phyloP scores from a whole-genome alignment of 2,113 vertebrate species.

The Tachysurus vachellii region DNA sequence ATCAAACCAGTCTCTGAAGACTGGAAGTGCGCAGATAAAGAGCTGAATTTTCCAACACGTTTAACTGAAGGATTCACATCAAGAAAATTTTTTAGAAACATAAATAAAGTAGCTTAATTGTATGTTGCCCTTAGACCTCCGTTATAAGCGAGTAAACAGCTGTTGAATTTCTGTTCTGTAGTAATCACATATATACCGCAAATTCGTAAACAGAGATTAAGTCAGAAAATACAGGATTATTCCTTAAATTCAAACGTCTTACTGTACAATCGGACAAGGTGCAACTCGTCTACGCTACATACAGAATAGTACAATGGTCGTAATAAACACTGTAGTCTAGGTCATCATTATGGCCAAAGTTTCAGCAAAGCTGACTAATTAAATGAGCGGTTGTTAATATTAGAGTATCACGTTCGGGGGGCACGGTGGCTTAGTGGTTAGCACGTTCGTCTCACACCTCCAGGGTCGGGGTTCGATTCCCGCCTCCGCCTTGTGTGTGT shows the following conservation, averaged over 20 bases:
- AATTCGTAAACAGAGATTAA: neutral
- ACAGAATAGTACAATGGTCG: neutral
- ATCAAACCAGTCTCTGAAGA: neutral
- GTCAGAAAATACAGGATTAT: neutral
- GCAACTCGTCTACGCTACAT: neutral
- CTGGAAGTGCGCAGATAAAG: neutral
- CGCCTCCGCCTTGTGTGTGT: no score
- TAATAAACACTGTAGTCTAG: neutral
- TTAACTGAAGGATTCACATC: neutral
- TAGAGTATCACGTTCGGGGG: no score
- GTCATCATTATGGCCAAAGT: neutral
- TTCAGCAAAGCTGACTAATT: neutral
- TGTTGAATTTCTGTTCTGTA: neutral
- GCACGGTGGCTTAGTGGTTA: no score
- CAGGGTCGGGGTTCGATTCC: no score
- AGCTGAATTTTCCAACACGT: neutral
- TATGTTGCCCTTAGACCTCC: neutral
- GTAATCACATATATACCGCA: neutral
- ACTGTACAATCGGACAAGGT: neutral
- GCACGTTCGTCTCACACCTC: no score
- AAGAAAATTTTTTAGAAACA: neutral
- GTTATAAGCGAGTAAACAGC: neutral
- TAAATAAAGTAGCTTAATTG: no score
- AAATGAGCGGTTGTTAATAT: neutral
- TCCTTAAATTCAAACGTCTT: neutral